Conservation (phyloP, 1,140 invertebrate genomes). For the Drosophila truncata region DNA sequence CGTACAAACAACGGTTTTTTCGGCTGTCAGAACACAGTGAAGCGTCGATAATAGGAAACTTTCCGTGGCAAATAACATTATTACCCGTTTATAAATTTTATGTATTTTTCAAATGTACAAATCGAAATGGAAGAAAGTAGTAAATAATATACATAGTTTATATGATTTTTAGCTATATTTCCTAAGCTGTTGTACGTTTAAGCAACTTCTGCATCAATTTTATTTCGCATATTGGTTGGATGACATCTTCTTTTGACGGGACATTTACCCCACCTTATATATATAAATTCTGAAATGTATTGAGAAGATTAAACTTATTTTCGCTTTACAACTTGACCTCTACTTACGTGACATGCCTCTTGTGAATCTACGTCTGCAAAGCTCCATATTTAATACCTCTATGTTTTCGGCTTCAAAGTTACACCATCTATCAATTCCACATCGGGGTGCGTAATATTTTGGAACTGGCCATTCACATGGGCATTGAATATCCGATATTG, state of each 20-base stretch:
- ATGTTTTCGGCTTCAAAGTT: neutral
- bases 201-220: too few relatives aligned
- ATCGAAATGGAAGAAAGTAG: neutral
- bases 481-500: neutral
- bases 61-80: neutral
- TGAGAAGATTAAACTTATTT: too few relatives aligned
- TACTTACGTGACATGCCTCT: neutral
- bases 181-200: too few relatives aligned
- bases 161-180: too few relatives aligned
- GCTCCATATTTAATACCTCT: neutral
- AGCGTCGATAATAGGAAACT: conserved; percentile 1
- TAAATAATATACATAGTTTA: too few relatives aligned
- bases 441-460: neutral
- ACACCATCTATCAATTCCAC: neutral
- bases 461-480: accelerated
- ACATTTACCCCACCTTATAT: neutral
- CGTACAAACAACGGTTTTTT: conserved; percentile 47
- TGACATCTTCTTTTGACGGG: accelerated
- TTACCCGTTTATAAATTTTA: neutral
- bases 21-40: conserved; percentile 18
- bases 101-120: neutral
- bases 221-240: neutral
- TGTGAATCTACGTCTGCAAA: neutral
- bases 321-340: neutral
- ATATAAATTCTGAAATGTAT: neutral